Conservation (phyloP, 2,797 vertebrate species). For the Zenarchopterus dispar region DNA sequence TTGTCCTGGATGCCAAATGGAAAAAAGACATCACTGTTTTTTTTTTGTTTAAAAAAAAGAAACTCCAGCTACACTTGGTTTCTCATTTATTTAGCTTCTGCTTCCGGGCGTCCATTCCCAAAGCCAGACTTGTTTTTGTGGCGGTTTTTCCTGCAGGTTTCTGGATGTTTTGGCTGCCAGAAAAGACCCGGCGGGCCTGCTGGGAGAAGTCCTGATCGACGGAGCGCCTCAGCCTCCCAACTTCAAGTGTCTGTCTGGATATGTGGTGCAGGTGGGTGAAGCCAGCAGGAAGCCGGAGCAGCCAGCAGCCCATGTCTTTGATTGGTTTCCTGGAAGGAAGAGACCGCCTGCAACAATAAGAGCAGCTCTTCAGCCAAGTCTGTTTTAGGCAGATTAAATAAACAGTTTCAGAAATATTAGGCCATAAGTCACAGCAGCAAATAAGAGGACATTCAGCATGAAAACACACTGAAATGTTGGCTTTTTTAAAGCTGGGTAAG, state of each 20-base stretch:
- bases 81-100: neutral
- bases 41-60: too few species aligned
- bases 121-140: neutral
- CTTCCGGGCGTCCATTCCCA: neutral
- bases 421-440: neutral
- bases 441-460: neutral
- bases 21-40: neutral
- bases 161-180: constrained; percentile 86
- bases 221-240: constrained; percentile 84
- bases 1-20: neutral
- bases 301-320: neutral
- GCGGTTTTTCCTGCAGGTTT: constrained; percentile 71
- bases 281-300: constrained; percentile 4
- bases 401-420: neutral
- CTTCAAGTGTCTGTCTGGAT: constrained; percentile 89
- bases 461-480: neutral
- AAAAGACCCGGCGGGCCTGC: constrained; percentile 84
- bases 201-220: constrained; percentile 85
- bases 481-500: too few species aligned
- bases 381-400: neutral
- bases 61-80: neutral
- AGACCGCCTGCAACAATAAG: constrained; percentile 24
- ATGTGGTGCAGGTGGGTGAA: constrained; percentile 85
- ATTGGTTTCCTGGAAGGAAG: constrained; percentile 41
- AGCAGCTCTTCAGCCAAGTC: neutral